Evolutionary conservation across 1,140 invertebrate genomes (phyloP).

Genomic region (Drosophila punjabiensis): DNA sequence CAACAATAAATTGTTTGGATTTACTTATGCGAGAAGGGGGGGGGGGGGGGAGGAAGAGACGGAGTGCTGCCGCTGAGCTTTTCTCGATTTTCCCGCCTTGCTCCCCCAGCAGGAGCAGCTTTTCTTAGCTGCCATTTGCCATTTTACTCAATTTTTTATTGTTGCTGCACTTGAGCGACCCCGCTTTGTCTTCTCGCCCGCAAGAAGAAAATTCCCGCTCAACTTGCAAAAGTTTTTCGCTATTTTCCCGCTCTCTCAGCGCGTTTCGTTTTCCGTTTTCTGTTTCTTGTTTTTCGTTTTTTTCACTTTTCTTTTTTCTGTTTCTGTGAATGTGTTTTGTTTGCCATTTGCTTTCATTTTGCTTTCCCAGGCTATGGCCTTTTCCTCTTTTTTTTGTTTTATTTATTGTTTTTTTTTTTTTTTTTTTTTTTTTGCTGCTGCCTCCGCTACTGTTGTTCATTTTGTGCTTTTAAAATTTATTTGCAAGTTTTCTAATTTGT

Average conservation of each 20-base stretch:
- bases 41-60: not conserved
- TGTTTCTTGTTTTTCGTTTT: constrained; percentile 63
- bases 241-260: constrained; percentile 51
- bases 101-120: constrained; percentile 1
- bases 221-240: constrained; percentile 82
- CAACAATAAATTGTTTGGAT: constrained; percentile 83
- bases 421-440: too few relatives aligned
- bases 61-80: constrained; percentile 16
- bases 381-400: constrained; percentile 6
- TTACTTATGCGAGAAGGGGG: constrained; percentile 59
- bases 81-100: constrained; percentile 6
- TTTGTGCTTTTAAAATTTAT: constrained; percentile 81
- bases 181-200: constrained; percentile 66
- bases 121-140: constrained; percentile 72
- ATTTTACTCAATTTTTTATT: constrained; percentile 83
- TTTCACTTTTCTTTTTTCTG: not conserved
- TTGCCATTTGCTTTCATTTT: constrained; percentile 74
- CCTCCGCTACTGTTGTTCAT: constrained; percentile 48
- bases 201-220: constrained; percentile 75
- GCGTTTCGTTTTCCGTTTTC: constrained; percentile 29
- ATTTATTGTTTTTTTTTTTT: not conserved
- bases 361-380: constrained; percentile 28
- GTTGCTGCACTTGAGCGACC: constrained; percentile 80
- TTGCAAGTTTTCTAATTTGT: constrained; percentile 85
- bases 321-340: constrained; percentile 74